phyloP scores from a whole-genome alignment of 2,113 vertebrate genomes.

The Murina feae region DNA sequence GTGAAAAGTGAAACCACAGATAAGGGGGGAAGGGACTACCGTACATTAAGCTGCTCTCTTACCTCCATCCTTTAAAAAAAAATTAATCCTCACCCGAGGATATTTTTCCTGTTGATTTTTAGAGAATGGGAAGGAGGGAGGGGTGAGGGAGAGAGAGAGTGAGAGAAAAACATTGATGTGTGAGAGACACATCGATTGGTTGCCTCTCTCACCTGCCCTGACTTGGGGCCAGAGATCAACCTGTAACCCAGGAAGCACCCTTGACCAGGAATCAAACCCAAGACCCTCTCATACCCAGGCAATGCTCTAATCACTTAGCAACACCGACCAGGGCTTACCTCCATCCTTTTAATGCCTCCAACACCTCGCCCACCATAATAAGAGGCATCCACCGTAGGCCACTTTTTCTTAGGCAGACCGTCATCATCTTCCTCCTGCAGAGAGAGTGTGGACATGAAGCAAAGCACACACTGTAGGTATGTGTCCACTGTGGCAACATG shows the following conservation, averaged over 20 bases:
- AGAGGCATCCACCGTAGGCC: constrained; percentile 93
- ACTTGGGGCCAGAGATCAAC: too few species aligned
- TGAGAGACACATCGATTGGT: too few species aligned
- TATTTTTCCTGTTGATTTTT: too few species aligned
- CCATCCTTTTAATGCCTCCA: constrained; percentile 98
- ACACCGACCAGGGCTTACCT: constrained; percentile 80
- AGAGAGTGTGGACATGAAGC: constrained; percentile 35
- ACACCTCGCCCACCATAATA: constrained; percentile 97
- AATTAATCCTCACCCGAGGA: too few species aligned
- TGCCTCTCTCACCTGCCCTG: too few species aligned
- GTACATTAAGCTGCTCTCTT: neutral
- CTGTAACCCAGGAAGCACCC: too few species aligned
- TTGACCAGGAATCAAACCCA: too few species aligned
- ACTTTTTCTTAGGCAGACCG: constrained; percentile 90
- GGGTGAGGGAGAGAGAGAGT: too few species aligned
- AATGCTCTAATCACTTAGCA: too few species aligned
- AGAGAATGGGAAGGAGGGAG: too few species aligned
- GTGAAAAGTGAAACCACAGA: neutral
- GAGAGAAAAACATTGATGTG: too few species aligned
- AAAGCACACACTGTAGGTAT: neutral
- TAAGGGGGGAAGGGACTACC: neutral
- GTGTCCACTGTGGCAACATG: neutral
- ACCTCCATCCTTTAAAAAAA: constrained; percentile 97
- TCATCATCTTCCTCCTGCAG: constrained; percentile 90
- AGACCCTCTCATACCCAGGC: too few species aligned